A percentile compares a stretch with the other conserved stretches of the same genome.
Conservation (phyloP, 2,888 invertebrate species). For the Patella pellucida region DNA sequence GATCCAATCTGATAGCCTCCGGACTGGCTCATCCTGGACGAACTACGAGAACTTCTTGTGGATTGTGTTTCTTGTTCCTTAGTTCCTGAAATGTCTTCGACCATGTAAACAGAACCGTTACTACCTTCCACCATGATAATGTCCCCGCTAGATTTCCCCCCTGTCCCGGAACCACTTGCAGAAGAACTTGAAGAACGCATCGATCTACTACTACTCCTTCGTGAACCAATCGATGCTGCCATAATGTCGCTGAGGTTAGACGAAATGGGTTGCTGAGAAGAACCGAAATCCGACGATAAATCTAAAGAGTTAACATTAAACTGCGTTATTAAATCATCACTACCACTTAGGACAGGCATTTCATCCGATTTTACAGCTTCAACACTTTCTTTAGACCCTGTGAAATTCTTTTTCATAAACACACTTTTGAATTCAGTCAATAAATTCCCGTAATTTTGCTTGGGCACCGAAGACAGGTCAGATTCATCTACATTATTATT, state of each 20-base stretch:
- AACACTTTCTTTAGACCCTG: neutral
- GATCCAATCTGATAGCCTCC: neutral
- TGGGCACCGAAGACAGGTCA: neutral
- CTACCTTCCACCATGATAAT: constrained; percentile 47
- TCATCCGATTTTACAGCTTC: neutral
- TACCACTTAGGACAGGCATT: neutral
- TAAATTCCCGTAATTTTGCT: neutral
- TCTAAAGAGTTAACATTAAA: neutral
- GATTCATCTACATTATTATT: neutral
- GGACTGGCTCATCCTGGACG: neutral
- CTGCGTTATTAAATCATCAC: neutral
- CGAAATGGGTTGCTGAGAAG: constrained; percentile 15
- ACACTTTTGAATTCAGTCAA: neutral
- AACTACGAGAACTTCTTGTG: neutral
- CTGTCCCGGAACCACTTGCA: constrained; percentile 27
- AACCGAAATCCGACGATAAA: neutral
- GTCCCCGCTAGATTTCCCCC: constrained; percentile 34
- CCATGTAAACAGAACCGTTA: constrained; percentile 50
- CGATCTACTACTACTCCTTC: constrained; percentile 39
- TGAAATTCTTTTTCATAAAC: neutral
- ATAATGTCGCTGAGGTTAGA: constrained; percentile 46
- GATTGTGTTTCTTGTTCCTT: constrained; percentile 44
- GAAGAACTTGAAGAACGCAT: constrained; percentile 21
- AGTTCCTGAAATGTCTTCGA: constrained; percentile 51
- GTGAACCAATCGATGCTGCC: constrained; percentile 44